Conservation (phyloP, 2,888 invertebrate species). For the Rhyacophila evoluta region DNA sequence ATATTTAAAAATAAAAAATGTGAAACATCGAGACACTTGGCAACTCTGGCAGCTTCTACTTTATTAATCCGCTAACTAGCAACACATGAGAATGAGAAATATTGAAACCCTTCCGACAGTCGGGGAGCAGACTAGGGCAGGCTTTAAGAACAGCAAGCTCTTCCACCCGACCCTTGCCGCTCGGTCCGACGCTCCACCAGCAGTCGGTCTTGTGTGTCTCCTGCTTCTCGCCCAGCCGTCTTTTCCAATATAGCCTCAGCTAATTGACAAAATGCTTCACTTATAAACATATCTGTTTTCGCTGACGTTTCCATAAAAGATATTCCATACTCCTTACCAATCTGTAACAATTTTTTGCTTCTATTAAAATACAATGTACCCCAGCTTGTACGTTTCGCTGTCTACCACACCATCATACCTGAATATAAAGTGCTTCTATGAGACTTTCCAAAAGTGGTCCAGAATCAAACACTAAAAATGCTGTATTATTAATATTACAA, state of each 20-base stretch:
- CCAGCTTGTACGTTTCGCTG: too few species aligned
- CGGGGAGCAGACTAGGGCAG: neutral
- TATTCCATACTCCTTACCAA: slow-evolving; percentile 95
- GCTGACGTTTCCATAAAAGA: slow-evolving; percentile 98
- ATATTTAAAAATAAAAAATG: neutral
- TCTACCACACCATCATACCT: too few species aligned
- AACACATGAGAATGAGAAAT: slow-evolving; percentile 5
- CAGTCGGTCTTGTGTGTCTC: slow-evolving; percentile 79
- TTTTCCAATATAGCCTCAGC: slow-evolving; percentile 96
- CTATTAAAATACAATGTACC: too few species aligned
- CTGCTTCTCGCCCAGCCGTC: slow-evolving; percentile 83
- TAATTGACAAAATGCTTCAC: slow-evolving; percentile 93
- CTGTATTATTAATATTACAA: too few species aligned
- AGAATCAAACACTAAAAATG: too few species aligned
- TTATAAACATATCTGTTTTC: slow-evolving; percentile 97
- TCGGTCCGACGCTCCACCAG: slow-evolving; percentile 80
- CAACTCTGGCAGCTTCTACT: slow-evolving; percentile 18
- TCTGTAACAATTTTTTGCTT: slow-evolving; percentile 76
- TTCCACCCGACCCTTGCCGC: slow-evolving; percentile 72
- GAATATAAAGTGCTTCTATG: too few species aligned
- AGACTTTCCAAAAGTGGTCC: too few species aligned
- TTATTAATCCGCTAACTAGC: slow-evolving; percentile 13
- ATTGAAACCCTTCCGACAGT: slow-evolving; percentile 5
- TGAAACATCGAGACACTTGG: slow-evolving; percentile 23
- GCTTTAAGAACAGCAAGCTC: slow-evolving; percentile 67